Base-by-base conservation (phyloP, 2,888 invertebrate species). In the Pyrrhia umbra region DNA sequence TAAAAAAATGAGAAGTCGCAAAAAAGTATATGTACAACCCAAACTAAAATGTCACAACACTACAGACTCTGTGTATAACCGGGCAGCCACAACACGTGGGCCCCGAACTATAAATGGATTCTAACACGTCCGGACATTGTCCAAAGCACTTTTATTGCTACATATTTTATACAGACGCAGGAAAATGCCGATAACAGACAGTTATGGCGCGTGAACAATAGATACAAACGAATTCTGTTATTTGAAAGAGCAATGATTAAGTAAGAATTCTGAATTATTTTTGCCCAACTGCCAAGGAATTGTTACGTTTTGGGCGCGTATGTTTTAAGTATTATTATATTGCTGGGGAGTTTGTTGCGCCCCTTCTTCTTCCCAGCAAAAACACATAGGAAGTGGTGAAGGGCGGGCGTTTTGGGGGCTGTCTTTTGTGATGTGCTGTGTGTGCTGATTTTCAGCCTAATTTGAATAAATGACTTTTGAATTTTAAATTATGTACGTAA, bases 51-150 rank as follows among this genome's bases (percentile, higher is more conserved):
- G 87, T 86, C 81, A 83, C 59, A 75, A 54, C 68, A 81, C 78
- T 80, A 81, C 84, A 87, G 88, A 88, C 89, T 88, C 86, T 80
- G 85, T 87, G 86, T 87, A 85, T 82, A 85, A 79, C 81, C 80
- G 77, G 75, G 73, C 80, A 85, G 78, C 80, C 85, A 82, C 86
- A 86, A 87, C 90, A 88, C 88, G 89, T 87, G 85, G 86, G 84
- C 82, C 76, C 72, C 66, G 82, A 85, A 89, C 90, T 91, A 93
- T 93, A 93, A 93, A 93, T 86, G 90, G 83, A 86, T 89, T 88
- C 90, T 86, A 87, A 91, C 92, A 90, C 86, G 87, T 90, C 87
- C 87, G 88, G 85, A 90, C 88, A 90, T 88, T 89, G 90, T 89
- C 86, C 87, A 84, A 86, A 84, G 82, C 80, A 84, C 82, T 89